Evolutionary conservation across 2,797 vertebrate genomes (phyloP).

Genomic region (Thaleichthys pacificus): DNA sequence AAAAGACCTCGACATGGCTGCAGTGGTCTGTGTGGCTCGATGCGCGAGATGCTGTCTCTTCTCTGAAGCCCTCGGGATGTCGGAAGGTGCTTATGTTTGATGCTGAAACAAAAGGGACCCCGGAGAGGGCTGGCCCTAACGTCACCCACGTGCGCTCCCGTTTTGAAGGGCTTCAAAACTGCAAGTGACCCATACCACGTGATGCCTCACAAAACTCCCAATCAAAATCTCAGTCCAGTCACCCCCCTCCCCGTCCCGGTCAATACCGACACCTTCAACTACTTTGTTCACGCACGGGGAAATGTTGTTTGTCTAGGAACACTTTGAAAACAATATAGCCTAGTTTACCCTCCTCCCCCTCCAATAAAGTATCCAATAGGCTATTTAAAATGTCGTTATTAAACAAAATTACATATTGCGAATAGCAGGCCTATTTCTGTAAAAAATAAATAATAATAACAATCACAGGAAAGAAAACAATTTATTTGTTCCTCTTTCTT

Average conservation of each 20-base stretch:
- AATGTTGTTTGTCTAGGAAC: too few species aligned
- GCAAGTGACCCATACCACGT: conserved; percentile 87
- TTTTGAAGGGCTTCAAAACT: conserved; percentile 80
- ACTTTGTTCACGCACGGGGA: too few species aligned
- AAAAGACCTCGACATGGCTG: conserved; percentile 94
- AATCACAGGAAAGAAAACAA: too few species aligned
- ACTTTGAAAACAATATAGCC: too few species aligned
- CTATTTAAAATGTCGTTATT: too few species aligned
- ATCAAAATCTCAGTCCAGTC: conserved; percentile 75
- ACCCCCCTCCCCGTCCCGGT: conserved; percentile 38
- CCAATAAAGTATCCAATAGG: too few species aligned
- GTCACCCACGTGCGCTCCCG: conserved; percentile 90
- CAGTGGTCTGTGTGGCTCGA: conserved; percentile 38
- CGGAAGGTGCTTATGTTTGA: conserved; percentile 94
- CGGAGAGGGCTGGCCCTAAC: conserved; percentile 93
- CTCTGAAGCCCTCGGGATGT: conserved; percentile 80
- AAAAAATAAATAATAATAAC: too few species aligned
- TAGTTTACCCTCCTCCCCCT: too few species aligned
- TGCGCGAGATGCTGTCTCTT: conserved; percentile 53
- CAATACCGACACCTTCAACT: not conserved
- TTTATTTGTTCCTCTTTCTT: too few species aligned
- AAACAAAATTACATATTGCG: too few species aligned
- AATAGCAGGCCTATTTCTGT: too few species aligned
- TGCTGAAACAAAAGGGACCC: conserved; percentile 95
- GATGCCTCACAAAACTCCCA: conserved; percentile 79